Percentiles rank a stretch among this genome's conserved stretches.
Conservation (phyloP, 2,888 invertebrate species). For the Agriopis leucophaearia region DNA sequence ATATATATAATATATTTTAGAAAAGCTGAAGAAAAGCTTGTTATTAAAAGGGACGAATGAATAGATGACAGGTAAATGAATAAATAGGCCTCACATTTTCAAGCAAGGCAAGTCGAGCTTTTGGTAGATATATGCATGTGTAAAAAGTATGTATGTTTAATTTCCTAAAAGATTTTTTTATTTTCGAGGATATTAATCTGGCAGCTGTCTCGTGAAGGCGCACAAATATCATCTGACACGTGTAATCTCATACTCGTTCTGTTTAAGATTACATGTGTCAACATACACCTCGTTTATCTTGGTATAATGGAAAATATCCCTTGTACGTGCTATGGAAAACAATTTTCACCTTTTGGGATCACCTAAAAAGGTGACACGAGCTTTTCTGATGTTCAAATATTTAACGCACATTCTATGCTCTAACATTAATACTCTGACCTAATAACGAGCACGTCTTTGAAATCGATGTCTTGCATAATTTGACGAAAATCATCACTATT, state of each 20-base stretch:
- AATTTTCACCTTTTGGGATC: constrained; percentile 54
- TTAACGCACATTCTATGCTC: background rate
- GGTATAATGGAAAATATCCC: constrained; percentile 69
- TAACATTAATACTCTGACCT: background rate
- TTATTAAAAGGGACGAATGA: constrained; percentile 1
- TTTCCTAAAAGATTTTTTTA: constrained; percentile 35
- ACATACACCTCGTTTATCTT: constrained; percentile 73
- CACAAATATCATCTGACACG: constrained; percentile 68
- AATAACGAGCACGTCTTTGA: too few species aligned
- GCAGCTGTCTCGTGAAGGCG: constrained; percentile 43
- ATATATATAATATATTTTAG: too few species aligned
- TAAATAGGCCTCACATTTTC: constrained; percentile 15
- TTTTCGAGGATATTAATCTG: constrained; percentile 38
- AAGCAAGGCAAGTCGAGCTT: constrained; percentile 26
- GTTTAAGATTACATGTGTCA: constrained; percentile 78
- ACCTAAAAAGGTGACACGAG: constrained; percentile 37
- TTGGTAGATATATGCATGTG: background rate
- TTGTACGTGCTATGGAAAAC: constrained; percentile 56
- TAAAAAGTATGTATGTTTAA: constrained; percentile 16
- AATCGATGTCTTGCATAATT: too few species aligned
- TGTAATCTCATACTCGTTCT: constrained; percentile 74
- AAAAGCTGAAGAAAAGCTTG: background rate
- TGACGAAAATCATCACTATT: too few species aligned
- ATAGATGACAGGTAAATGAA: constrained; percentile 6
- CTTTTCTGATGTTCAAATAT: constrained; percentile 7